Evolutionary conservation across 2,888 invertebrate genomes (phyloP), one percentile per base, ranked within the genome.

Genomic region (Drosophila subsilvestris): DNA sequence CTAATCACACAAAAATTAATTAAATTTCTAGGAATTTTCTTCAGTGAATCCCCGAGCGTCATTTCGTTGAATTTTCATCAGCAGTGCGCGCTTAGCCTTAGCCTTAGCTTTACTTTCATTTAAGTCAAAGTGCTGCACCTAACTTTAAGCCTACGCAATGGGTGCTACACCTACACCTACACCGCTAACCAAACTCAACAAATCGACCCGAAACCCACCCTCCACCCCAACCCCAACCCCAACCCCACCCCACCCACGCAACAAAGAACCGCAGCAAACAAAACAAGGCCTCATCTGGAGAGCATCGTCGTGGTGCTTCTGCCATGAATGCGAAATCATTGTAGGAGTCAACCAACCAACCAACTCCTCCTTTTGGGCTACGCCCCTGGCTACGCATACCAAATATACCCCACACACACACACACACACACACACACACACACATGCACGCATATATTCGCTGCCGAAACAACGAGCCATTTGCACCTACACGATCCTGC

Each of bases 401-500:
- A 63, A 50, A 76, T 50, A 53, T 29, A 56, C 48, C 54, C 55
- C 54, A 57, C 50, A 69, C 65, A 54, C 43, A 37, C 42, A 48
- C 50, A 42, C 29, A 55, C 8, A 44, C 32, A 55, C 49, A 54
- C 59, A 20, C 27, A 12, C 43, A 50, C 48, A 22, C 29, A 55
- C 8, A 49, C 29, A 54, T 22, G 42, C 50, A 20, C 14, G 20
- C 0, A n/a, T 37, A 27, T 9, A 37, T 37, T n/a, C 37, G 1
- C 37, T 37, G 37, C 37, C 37, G 37, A 37, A 37, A 37, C 60
- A 49, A 17, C 29, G 48, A 27, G 29, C 62, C 84, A 76, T 81
- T 80, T 75, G 77, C 80, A 84, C 81, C 84, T 84, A 73, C 61
- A 79, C 68, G 80, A 63, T 76, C 53, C 71, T 65, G 84, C 69